A percentile compares a stretch with the other conserved stretches of the same genome.
Conservation (phyloP, 2,113 vertebrate genomes). For the Chamaea fasciata region DNA sequence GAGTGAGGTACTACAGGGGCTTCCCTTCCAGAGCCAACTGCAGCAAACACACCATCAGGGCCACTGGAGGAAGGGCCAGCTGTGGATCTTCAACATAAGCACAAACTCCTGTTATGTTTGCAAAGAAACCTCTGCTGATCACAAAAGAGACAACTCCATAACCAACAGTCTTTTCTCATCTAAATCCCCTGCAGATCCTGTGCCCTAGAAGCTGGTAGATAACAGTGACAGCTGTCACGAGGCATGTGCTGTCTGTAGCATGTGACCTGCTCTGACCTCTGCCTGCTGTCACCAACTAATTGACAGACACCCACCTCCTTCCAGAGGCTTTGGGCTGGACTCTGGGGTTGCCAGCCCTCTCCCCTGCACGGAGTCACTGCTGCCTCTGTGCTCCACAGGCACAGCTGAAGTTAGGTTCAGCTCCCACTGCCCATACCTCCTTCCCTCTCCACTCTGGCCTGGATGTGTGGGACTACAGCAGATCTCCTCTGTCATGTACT, state of each 20-base stretch:
- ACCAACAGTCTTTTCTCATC: not conserved
- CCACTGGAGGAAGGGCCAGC: not conserved
- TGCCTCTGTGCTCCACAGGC: not conserved
- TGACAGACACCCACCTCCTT: not conserved
- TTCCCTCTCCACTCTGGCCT: not conserved
- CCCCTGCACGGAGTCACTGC: not conserved
- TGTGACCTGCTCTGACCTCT: not conserved
- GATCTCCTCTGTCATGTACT: not conserved
- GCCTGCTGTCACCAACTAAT: not conserved
- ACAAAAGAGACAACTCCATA: not conserved
- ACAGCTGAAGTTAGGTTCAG: accelerated
- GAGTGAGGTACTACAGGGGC: accelerated
- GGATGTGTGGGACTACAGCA: accelerated
- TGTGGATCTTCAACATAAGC: not conserved
- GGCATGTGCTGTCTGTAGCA: accelerated
- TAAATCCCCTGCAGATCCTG: not conserved
- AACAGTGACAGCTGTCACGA: not conserved
- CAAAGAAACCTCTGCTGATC: not conserved
- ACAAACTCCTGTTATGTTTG: not conserved
- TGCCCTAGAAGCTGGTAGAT: not conserved
- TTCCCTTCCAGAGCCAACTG: not conserved
- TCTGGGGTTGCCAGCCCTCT: not conserved
- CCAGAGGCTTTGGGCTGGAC: not conserved
- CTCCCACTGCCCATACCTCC: not conserved
- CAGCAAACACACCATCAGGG: not conserved